Evolutionary conservation across 2,888 invertebrate species (phyloP).

Genomic region (Artemia sp.): DNA sequence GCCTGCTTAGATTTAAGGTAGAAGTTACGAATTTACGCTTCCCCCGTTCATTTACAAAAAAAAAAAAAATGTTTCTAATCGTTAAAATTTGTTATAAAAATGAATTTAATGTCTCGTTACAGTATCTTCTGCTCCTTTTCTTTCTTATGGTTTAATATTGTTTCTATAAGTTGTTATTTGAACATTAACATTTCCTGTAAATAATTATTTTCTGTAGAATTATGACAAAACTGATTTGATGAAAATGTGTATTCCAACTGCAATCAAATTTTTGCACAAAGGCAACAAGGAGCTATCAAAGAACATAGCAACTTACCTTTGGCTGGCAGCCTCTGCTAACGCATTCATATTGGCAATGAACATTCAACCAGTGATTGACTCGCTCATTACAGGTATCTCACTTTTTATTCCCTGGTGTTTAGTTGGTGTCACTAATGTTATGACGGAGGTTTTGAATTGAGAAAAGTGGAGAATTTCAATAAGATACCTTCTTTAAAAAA

Average conservation of each 20-base stretch:
- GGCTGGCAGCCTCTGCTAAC: slow-evolving; percentile 78
- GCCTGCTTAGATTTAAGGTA: no score
- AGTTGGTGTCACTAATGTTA: no score
- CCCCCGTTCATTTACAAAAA: no score
- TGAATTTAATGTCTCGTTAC: no score
- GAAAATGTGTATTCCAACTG: slow-evolving; percentile 69
- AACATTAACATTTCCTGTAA: no score
- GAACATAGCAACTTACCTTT: slow-evolving; percentile 78
- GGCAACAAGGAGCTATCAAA: slow-evolving; percentile 74
- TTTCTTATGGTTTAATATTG: no score
- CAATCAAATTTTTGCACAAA: slow-evolving; percentile 75
- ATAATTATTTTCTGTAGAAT: slow-evolving; percentile 37
- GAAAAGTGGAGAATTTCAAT: slow-evolving; percentile 2
- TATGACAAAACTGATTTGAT: slow-evolving; percentile 53
- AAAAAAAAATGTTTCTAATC: no score
- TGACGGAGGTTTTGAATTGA: no score
- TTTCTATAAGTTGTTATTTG: no score
- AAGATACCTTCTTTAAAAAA: slow-evolving; percentile 17
- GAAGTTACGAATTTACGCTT: no score
- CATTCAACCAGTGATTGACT: slow-evolving; percentile 74
- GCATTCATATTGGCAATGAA: slow-evolving; percentile 67
- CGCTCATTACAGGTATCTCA: slow-evolving; percentile 56
- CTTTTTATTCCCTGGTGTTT: slow-evolving; percentile 1
- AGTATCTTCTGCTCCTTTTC: no score
- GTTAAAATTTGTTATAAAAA: no score